Conservation (phyloP, 1,140 invertebrate genomes). For the Achatina immaculata region DNA sequence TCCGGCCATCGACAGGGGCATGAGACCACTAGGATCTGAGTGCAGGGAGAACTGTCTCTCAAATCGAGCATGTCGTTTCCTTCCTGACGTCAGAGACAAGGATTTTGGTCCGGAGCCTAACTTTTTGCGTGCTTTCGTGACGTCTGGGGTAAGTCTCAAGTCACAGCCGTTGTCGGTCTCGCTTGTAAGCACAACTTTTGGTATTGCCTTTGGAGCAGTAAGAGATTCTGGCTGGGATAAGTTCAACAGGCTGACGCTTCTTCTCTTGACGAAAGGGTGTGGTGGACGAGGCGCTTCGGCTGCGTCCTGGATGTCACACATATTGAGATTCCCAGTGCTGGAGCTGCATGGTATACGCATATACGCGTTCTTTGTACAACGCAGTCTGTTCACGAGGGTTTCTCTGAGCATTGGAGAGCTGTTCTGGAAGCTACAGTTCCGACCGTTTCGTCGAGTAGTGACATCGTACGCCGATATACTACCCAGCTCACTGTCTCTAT, state of each 20-base stretch:
- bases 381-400: not conserved
- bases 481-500: constrained; percentile 45
- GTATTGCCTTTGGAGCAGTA: not conserved
- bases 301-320: not conserved
- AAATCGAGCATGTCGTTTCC: not conserved
- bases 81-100: not conserved
- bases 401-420: constrained; percentile 1
- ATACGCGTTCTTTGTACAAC: not conserved
- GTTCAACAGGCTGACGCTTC: constrained; percentile 26
- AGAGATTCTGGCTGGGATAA: not conserved
- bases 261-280: not conserved
- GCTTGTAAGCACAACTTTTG: constrained; percentile 22
- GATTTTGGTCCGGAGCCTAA: constrained; percentile 8
- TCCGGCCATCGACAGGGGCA: not conserved
- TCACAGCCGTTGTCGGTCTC: not conserved
- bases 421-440: not conserved
- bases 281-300: not conserved
- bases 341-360: not conserved
- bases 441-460: not conserved
- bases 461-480: constrained; percentile 13
- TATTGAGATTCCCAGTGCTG: constrained; percentile 25
- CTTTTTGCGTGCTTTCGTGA: not conserved
- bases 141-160: not conserved
- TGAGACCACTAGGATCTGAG: not conserved
- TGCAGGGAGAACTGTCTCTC: constrained; percentile 20